Base-by-base conservation (phyloP, 1,140 invertebrate genomes). In the Bradynema listronoti region DNA sequence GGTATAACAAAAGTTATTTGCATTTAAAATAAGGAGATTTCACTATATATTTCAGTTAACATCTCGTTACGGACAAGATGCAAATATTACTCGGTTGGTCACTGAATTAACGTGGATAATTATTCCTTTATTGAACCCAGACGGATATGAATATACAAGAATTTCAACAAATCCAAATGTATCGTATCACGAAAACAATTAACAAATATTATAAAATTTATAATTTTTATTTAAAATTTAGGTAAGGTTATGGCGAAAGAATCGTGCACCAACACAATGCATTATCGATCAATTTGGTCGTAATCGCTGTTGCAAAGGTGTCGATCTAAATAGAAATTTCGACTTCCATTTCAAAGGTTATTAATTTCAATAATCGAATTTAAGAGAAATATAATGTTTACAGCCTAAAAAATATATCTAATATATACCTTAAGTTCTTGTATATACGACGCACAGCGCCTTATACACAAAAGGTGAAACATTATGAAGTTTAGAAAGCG, bases 61-160 rank as follows among this genome's bases (percentile, higher is more conserved):
- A 36, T 75, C 72, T 1, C 64, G 66, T 6, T 79, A 79, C 43
- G 75, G 69, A 14, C 56, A 63, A 5, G 78, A 80, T 34, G 55
- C 70, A 1, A 58, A 77, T 24, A 70, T 81, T n/a, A 69, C 66
- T 43, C 65, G 54, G 53, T 63, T 46, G 19, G 47, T 82, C 9
- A 71, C 80, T 36, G 69, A 73, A 4, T 75, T 81, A 41, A 79
- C 81, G 55, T 84, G 81, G 78, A 83, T 84, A 63, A 76, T 87
- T 54, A 77, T 87, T 63, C 86, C 86, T 0, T 79, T 85, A 24
- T 68, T 83, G 0, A 88, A 88, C 78, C 86, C 86, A 6, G 87
- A 88, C 78, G 86, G 73, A n/a, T 76, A 78, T 49, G 75, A 77
- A 57, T 78, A 70, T 64, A 78, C 75, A 22, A 63, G 73, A 7